Evolutionary conservation across 2,888 invertebrate genomes (phyloP).

Genomic region (Desoria tigrina): DNA sequence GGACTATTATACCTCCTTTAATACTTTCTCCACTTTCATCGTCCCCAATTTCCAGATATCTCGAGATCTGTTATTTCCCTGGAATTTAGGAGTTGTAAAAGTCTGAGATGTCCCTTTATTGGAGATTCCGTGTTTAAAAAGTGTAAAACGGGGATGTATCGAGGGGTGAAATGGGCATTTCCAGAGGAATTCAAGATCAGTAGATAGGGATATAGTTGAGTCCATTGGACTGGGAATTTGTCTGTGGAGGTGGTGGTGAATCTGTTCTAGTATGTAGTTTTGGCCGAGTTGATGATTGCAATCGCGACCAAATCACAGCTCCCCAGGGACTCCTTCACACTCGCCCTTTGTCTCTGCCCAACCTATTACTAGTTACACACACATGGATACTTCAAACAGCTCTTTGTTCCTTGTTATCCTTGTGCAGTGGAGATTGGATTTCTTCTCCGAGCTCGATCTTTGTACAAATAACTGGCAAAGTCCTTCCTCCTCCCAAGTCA

Average conservation of each 20-base stretch:
- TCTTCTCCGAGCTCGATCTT: background rate
- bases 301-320: conserved; percentile 19
- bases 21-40: no score
- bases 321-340: conserved; percentile 15
- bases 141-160: background rate
- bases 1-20: no score
- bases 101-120: no score
- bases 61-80: no score
- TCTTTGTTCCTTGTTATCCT: conserved; percentile 9
- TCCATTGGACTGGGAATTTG: background rate
- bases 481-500: background rate
- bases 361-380: background rate
- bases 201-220: background rate
- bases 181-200: background rate
- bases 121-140: background rate
- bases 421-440: conserved; percentile 8
- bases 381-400: conserved; percentile 8
- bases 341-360: background rate
- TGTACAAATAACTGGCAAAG: background rate
- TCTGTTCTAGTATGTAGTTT: background rate
- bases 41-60: no score
- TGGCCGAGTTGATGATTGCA: conserved; percentile 16
- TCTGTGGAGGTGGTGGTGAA: background rate
- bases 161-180: conserved; percentile 4
- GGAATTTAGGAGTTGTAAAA: no score